Percentiles rank a stretch among this genome's conserved stretches.
Evolutionary conservation across 2,888 invertebrate species (phyloP).

Genomic region (Dryocosmus kuriphilus): DNA sequence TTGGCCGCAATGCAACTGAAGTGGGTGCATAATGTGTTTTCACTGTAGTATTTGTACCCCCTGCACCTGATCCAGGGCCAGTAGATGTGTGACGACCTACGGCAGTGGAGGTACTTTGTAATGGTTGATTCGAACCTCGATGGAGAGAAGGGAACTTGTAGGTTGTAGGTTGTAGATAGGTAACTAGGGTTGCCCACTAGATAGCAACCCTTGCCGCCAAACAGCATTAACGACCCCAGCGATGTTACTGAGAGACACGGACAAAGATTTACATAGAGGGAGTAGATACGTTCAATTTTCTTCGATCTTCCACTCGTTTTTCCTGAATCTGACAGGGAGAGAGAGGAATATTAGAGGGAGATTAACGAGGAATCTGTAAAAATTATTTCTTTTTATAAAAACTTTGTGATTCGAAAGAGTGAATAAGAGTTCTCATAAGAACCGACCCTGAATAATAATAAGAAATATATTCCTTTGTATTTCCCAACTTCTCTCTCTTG

Average conservation of each 20-base stretch:
- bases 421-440: no score
- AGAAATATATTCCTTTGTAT: no score
- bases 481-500: no score
- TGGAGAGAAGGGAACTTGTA: slow-evolving; percentile 49
- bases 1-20: slow-evolving; percentile 69
- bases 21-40: slow-evolving; percentile 67
- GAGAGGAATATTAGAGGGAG: no score
- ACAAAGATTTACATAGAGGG: slow-evolving; percentile 36
- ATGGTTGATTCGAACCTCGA: slow-evolving; percentile 66
- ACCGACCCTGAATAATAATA: no score
- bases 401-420: no score
- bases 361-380: no score
- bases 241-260: slow-evolving; percentile 36
- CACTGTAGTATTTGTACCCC: slow-evolving; percentile 45
- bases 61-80: no score
- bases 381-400: no score
- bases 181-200: slow-evolving; percentile 37
- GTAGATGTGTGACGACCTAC: no score
- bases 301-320: slow-evolving; percentile 39
- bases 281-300: slow-evolving; percentile 17
- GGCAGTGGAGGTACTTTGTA: slow-evolving; percentile 56
- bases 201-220: slow-evolving; percentile 60
- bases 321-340: no score
- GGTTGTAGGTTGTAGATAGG: slow-evolving; percentile 48
- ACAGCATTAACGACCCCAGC: slow-evolving; percentile 51